Evolutionary conservation across 2,888 invertebrate species (phyloP).

Genomic region (Eurytoma adleriae): DNA sequence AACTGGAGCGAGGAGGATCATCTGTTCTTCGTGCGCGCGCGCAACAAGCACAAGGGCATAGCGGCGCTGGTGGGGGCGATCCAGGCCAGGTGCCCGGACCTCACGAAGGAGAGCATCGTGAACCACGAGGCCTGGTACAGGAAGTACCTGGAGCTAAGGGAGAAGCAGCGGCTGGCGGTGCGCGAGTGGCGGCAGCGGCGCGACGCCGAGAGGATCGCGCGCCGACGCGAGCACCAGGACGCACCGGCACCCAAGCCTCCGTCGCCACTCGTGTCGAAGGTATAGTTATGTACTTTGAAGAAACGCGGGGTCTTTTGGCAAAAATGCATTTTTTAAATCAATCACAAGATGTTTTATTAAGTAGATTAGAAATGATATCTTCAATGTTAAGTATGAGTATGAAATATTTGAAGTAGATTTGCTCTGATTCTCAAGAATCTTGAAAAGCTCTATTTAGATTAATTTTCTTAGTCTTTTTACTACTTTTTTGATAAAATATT

Average conservation of each 20-base stretch:
- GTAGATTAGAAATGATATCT: too few species aligned
- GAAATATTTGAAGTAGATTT: too few species aligned
- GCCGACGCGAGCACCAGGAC: background rate
- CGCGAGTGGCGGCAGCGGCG: constrained; percentile 75
- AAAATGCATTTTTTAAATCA: too few species aligned
- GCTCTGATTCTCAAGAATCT: too few species aligned
- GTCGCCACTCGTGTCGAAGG: background rate
- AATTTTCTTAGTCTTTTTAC: too few species aligned
- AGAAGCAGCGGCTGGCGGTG: constrained; percentile 74
- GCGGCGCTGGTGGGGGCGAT: constrained; percentile 66
- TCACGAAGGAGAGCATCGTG: constrained; percentile 72
- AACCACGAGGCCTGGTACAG: constrained; percentile 78
- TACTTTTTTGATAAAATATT: too few species aligned
- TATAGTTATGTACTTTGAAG: background rate
- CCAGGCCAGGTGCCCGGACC: constrained; percentile 69
- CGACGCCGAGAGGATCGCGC: constrained; percentile 5
- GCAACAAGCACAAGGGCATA: constrained; percentile 65
- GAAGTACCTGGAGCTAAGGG: constrained; percentile 74
- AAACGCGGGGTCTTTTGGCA: background rate
- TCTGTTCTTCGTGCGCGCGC: constrained; percentile 66
- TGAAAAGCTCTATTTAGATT: too few species aligned
- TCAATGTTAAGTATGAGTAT: too few species aligned
- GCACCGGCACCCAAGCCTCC: background rate
- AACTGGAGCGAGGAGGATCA: constrained; percentile 72
- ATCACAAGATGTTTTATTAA: too few species aligned